Evolutionary conservation across 1,140 invertebrate genomes (phyloP).

Genomic region (Potamilus streckersoni): DNA sequence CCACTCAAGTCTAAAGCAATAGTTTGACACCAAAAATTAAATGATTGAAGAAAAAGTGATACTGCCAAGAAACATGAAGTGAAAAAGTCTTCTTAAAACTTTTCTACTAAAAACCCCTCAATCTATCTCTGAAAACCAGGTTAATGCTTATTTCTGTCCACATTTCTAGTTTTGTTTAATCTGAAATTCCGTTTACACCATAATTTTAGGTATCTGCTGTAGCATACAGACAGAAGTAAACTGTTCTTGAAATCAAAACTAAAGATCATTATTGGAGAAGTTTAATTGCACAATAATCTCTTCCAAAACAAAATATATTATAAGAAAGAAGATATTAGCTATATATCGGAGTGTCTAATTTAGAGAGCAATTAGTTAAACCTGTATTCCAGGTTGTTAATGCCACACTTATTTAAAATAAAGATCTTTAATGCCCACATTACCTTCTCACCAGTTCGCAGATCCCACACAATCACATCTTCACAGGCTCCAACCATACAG

Average conservation of each 20-base stretch:
- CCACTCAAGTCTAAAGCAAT: too few species aligned
- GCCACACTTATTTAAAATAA: neutral
- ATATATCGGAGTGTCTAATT: neutral
- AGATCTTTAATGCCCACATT: constrained; percentile 26
- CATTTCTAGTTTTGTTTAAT: neutral
- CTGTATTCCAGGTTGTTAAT: neutral
- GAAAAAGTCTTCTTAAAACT: too few species aligned
- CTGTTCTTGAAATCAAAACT: neutral
- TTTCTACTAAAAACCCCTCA: too few species aligned
- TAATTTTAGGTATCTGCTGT: neutral
- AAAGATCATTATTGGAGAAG: too few species aligned
- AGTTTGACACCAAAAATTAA: too few species aligned
- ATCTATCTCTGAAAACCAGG: too few species aligned
- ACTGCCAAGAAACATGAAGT: too few species aligned
- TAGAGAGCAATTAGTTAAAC: neutral
- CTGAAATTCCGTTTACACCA: neutral
- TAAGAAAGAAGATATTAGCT: neutral
- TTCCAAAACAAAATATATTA: too few species aligned
- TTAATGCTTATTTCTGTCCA: too few species aligned
- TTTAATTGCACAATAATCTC: too few species aligned
- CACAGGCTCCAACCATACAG: constrained; percentile 89
- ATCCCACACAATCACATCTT: constrained; percentile 96
- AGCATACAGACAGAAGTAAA: neutral
- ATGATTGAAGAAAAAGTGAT: too few species aligned
- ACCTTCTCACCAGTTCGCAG: constrained; percentile 90